Conservation (phyloP, 2,888 invertebrate genomes). For the Yponomeuta sedellus region DNA sequence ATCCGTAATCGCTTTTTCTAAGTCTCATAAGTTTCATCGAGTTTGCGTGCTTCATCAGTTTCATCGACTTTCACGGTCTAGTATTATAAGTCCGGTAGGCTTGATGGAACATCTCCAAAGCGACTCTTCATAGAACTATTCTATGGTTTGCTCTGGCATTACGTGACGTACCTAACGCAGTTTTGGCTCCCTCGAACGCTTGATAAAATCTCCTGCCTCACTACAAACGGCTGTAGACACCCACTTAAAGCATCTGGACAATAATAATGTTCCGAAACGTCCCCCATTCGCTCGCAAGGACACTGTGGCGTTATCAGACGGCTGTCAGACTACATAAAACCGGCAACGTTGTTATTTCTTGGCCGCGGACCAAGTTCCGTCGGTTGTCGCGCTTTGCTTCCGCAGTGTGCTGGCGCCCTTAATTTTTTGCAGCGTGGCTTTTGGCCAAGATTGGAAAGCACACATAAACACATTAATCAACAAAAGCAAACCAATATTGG, state of each 20-base stretch:
- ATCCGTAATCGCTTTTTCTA: too few relatives aligned
- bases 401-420: slow-evolving; percentile 31
- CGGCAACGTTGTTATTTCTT: slow-evolving; percentile 33
- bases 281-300: background rate
- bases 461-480: slow-evolving; percentile 7
- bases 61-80: too few relatives aligned
- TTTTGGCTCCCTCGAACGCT: too few relatives aligned
- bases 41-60: too few relatives aligned
- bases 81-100: too few relatives aligned
- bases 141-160: too few relatives aligned
- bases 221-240: background rate
- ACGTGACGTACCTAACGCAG: too few relatives aligned
- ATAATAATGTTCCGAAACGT: background rate
- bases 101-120: too few relatives aligned
- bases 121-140: too few relatives aligned
- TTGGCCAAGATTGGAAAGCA: slow-evolving; percentile 38
- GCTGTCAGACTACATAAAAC: slow-evolving; percentile 39
- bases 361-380: slow-evolving; percentile 48
- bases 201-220: too few relatives aligned
- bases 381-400: slow-evolving; percentile 25
- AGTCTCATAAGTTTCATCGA: too few relatives aligned
- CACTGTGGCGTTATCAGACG: slow-evolving; percentile 23
- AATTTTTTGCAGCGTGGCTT: slow-evolving; percentile 66
- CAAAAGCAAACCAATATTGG: background rate
- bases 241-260: background rate